Base-by-base conservation (phyloP, 1,140 invertebrate species). In the Dinoponera quadriceps region DNA sequence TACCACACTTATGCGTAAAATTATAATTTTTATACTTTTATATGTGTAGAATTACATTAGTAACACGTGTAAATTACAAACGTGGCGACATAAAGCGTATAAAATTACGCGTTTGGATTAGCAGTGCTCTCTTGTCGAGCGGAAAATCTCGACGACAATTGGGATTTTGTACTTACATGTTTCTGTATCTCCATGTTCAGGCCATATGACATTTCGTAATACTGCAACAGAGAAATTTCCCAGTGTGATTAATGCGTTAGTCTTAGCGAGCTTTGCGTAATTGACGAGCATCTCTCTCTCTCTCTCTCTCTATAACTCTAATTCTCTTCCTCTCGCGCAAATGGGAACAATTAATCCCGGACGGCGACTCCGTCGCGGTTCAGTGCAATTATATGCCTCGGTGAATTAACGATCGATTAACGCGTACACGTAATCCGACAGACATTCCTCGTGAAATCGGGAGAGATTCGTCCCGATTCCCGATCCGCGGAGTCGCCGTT, bases 151-250 rank as follows among this genome's bases (percentile, higher is more conserved):
- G 27, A 49, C 66, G 22, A 33, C 29, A 63, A 16, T 29, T 63
- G 5, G 25, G 62, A 16, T 22, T 55, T 57, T 29, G 22, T 25
- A 83, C 96, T 96, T 96, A 99, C 98, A 97, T 99, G 99, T 96
- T 99, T 99, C 95, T 99, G 98, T 98, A 99, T 99, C 96, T 99
- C 99, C 89, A 99, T 98, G 94, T 99, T 99, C 90, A 99, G 96
- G 84, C 98, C 98, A 95, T 99, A 99, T 18, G 98, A 99, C 98
- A 99, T 99, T 95, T 99, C 99, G 95, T 99, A 99, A 95, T 99
- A 99, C 98, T 99, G 97, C 91, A 98, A 98, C 94, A 96, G 91
- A 96, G 94, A 94, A 91, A 87, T 44, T 5, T 44, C 38, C 7
- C 22, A 33, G 38, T 4, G 0, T 80, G 33, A 69, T 66, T 11